Evolutionary conservation across 2,888 invertebrate species (phyloP).

Genomic region (Drosophila acutilabella): DNA sequence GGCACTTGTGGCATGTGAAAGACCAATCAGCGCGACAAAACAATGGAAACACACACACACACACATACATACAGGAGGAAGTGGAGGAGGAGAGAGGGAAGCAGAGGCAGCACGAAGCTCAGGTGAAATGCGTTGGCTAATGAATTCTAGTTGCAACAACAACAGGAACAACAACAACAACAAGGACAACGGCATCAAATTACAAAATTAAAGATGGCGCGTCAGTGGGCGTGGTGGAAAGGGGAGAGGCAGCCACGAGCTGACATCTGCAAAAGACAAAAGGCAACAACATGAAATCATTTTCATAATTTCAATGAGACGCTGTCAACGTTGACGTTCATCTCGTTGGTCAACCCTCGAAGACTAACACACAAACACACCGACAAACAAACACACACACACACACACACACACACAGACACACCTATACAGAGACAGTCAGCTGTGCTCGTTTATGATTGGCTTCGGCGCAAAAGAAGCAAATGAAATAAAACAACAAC

Average conservation of each 20-base stretch:
- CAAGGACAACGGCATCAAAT: constrained; percentile 78
- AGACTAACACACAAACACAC: constrained; percentile 16
- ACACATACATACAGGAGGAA: neutral
- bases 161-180: constrained; percentile 41
- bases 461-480: constrained; percentile 78
- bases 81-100: neutral
- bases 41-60: constrained; percentile 63
- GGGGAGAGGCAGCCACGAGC: neutral
- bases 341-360: constrained; percentile 71
- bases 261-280: constrained; percentile 44
- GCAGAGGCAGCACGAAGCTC: constrained; percentile 35
- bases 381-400: constrained; percentile 20
- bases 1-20: constrained; percentile 56
- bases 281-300: constrained; percentile 65
- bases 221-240: neutral
- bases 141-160: constrained; percentile 60
- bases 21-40: constrained; percentile 79
- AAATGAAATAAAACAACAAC: constrained; percentile 75
- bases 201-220: constrained; percentile 83
- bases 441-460: constrained; percentile 82
- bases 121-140: constrained; percentile 72
- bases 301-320: constrained; percentile 80
- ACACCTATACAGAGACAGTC: constrained; percentile 22
- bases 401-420: constrained; percentile 26
- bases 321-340: constrained; percentile 71